Evolutionary conservation across 1,140 invertebrate genomes (phyloP).

Genomic region (Anoplolepis gracilipes): DNA sequence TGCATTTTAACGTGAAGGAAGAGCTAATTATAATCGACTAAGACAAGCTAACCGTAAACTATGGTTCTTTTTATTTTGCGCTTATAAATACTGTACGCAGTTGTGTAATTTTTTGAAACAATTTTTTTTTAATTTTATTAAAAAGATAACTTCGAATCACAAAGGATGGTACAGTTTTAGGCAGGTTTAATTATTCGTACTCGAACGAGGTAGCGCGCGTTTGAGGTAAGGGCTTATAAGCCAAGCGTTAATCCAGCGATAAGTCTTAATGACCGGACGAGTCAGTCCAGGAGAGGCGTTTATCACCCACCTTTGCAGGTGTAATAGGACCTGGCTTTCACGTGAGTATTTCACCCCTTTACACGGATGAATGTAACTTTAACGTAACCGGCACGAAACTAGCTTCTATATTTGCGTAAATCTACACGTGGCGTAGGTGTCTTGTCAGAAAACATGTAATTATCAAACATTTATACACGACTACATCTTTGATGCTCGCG

Average conservation of each 20-base stretch:
- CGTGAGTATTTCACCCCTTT: conserved; percentile 39
- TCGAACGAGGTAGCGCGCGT: conserved; percentile 9
- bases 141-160: background rate
- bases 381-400: conserved; percentile 38
- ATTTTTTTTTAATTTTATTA: background rate
- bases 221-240: conserved; percentile 56
- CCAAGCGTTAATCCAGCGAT: conserved; percentile 73
- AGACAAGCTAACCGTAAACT: background rate
- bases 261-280: conserved; percentile 77
- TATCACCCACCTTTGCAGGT: conserved; percentile 65
- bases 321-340: conserved; percentile 52
- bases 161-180: background rate
- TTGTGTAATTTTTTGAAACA: conserved; percentile 12
- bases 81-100: conserved; percentile 1
- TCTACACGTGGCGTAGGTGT: conserved; percentile 21
- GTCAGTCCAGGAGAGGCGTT: conserved; percentile 74
- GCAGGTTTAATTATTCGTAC: conserved; percentile 53
- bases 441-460: conserved; percentile 51
- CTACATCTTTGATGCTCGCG: background rate
- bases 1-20: conserved; percentile 17
- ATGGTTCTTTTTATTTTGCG: background rate
- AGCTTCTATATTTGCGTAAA: conserved; percentile 45
- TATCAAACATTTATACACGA: conserved; percentile 26
- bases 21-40: background rate
- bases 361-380: conserved; percentile 21